Percentiles rank a stretch among this genome's conserved stretches.
These are phyloP conservation scores for Actinostola sp. DNA, from an alignment of 92 coral and sea anemone species.

Conservation along the genomic window DNA sequence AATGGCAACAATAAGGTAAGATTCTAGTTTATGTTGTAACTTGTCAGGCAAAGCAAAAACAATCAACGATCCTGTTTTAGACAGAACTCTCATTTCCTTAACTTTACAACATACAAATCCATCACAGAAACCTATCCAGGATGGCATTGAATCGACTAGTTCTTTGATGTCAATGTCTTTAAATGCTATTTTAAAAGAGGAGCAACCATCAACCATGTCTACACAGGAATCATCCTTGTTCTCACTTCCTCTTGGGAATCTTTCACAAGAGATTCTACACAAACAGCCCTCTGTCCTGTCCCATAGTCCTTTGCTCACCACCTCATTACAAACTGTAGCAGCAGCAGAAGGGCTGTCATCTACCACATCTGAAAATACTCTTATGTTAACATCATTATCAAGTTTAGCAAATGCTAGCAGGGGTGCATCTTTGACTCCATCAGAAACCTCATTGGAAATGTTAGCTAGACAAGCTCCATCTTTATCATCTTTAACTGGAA, in stretches of 20 bases:
- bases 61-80: neutral
- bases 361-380: neutral
- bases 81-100: neutral
- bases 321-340: neutral
- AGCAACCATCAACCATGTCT: neutral
- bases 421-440: neutral
- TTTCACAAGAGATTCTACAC: neutral
- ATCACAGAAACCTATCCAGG: neutral
- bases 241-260: constrained; percentile 24
- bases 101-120: neutral
- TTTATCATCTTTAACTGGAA: neutral
- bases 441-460: neutral
- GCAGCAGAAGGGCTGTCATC: neutral
- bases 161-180: constrained; percentile 2
- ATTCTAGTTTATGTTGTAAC: constrained; percentile 35
- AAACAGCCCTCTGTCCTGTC: neutral
- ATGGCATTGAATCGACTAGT: neutral
- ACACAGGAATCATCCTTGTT: constrained; percentile 4
- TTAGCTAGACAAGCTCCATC: neutral
- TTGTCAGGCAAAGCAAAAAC: neutral
- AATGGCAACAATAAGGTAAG: constrained; percentile 81
- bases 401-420: constrained; percentile 5
- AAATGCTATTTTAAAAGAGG: constrained; percentile 1
- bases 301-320: neutral
- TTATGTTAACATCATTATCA: constrained; percentile 14